Conservation (phyloP, 1,140 invertebrate species). For the Formica selysi region DNA sequence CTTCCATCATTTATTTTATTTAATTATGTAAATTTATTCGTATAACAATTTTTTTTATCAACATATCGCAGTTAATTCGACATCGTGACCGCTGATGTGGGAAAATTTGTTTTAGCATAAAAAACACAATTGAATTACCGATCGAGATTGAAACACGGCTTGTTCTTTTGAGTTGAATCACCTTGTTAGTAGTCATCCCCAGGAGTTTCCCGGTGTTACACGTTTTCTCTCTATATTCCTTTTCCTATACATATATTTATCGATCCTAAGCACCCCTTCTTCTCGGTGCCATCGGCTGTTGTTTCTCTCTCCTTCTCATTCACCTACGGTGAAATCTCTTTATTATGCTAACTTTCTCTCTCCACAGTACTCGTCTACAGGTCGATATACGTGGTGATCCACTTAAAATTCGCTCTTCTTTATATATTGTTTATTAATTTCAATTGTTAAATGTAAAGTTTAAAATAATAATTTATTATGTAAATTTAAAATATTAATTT, state of each 20-base stretch:
- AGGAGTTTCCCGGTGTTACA: constrained; percentile 79
- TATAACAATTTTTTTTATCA: neutral
- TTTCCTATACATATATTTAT: constrained; percentile 79
- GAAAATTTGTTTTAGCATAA: neutral
- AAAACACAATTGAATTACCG: neutral
- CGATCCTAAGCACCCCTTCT: constrained; percentile 77
- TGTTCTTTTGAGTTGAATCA: constrained; percentile 52
- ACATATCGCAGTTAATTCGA: neutral
- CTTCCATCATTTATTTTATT: no score
- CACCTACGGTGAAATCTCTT: constrained; percentile 17
- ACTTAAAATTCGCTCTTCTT: neutral
- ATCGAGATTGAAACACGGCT: neutral
- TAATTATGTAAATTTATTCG: neutral
- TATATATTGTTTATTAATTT: neutral
- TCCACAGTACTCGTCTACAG: neutral
- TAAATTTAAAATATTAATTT: neutral
- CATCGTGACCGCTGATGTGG: neutral
- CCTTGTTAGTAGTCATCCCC: constrained; percentile 72
- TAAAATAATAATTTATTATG: neutral
- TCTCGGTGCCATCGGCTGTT: constrained; percentile 74
- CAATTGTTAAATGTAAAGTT: neutral
- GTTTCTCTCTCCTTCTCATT: constrained; percentile 66
- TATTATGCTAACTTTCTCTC: constrained; percentile 37
- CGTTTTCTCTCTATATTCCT: constrained; percentile 78
- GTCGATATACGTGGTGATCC: neutral